Evolutionary conservation across 1,140 invertebrate genomes (phyloP).

Genomic region (Polyergus mexicanus): DNA sequence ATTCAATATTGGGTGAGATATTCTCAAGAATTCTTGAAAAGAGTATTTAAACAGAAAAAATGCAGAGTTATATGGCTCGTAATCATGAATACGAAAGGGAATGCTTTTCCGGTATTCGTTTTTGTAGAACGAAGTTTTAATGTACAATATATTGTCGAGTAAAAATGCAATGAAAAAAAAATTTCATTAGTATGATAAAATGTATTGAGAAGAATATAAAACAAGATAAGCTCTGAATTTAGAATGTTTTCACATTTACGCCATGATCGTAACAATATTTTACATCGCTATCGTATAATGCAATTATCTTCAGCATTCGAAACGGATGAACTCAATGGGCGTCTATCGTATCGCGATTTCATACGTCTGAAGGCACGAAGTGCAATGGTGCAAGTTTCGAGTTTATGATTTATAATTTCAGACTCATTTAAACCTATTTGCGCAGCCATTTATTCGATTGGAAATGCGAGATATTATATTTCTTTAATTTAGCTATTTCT

Average conservation of each 20-base stretch:
- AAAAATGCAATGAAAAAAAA: not conserved
- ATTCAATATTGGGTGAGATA: constrained; percentile 32
- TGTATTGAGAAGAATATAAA: not conserved
- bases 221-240: not conserved
- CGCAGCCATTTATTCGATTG: constrained; percentile 10
- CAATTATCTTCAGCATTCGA: not conserved
- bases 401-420: constrained; percentile 4
- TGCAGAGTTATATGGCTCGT: constrained; percentile 29
- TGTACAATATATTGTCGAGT: constrained; percentile 39
- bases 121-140: constrained; percentile 31
- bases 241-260: not conserved
- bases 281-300: not conserved
- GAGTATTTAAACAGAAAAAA: constrained; percentile 69
- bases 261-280: constrained; percentile 2
- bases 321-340: not conserved
- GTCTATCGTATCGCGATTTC: constrained; percentile 2
- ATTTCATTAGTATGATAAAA: constrained; percentile 54
- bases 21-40: constrained; percentile 53
- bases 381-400: not conserved
- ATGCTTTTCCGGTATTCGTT: constrained; percentile 48
- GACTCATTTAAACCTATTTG: not conserved
- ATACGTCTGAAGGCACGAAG: not conserved
- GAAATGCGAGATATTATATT: constrained; percentile 9
- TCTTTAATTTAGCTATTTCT: not conserved
- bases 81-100: constrained; percentile 55